Evolutionary conservation across 1,140 invertebrate genomes (phyloP).

Genomic region (Megalopta genalis): DNA sequence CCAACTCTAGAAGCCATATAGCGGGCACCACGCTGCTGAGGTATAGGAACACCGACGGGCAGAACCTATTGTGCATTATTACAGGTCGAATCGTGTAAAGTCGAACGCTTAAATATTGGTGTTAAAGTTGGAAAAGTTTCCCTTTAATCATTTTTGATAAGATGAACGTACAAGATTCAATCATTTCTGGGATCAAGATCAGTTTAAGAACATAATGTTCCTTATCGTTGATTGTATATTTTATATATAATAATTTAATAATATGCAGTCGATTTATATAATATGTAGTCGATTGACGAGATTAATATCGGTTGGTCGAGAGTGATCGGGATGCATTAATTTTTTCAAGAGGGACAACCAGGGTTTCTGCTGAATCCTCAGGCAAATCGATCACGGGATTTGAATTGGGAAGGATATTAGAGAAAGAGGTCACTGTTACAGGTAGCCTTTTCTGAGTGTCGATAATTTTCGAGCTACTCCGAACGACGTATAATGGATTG

Average conservation of each 20-base stretch:
- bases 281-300: background rate
- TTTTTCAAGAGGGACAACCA: background rate
- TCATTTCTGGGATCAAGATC: too few relatives aligned
- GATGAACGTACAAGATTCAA: too few relatives aligned
- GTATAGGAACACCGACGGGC: constrained; percentile 92
- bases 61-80: constrained; percentile 84
- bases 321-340: background rate
- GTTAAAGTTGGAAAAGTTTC: too few relatives aligned
- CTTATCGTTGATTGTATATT: too few relatives aligned
- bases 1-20: constrained; percentile 91
- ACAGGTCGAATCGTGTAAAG: too few relatives aligned
- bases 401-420: constrained; percentile 34
- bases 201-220: too few relatives aligned
- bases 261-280: background rate
- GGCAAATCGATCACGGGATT: constrained; percentile 28
- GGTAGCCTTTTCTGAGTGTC: constrained; percentile 34
- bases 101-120: too few relatives aligned
- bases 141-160: too few relatives aligned
- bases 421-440: constrained; percentile 54
- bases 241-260: too few relatives aligned
- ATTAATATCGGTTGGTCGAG: background rate
- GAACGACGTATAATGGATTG: constrained; percentile 46
- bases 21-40: constrained; percentile 90
- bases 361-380: background rate
- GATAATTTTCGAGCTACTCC: constrained; percentile 67